Conservation (phyloP, 2,797 vertebrate species). For the Parauchenoglanis punctatus region DNA sequence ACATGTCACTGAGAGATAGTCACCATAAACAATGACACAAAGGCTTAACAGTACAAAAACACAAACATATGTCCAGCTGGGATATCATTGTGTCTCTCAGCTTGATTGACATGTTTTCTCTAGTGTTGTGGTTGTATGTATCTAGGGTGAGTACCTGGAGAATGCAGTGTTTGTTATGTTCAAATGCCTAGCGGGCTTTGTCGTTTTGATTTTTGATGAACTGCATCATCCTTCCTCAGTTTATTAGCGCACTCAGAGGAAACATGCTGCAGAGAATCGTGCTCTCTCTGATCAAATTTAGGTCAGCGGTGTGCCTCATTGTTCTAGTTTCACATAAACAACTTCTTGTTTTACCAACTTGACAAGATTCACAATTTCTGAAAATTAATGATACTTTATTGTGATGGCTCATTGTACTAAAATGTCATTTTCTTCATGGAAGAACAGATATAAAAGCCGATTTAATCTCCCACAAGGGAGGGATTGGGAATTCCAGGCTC, state of each 20-base stretch:
- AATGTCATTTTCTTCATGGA: neutral
- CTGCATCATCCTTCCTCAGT: slow-evolving; percentile 17
- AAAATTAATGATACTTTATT: neutral
- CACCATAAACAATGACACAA: slow-evolving; percentile 32
- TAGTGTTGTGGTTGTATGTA: slow-evolving; percentile 3
- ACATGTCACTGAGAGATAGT: slow-evolving; percentile 12
- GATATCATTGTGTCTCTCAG: slow-evolving; percentile 37
- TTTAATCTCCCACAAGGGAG: neutral
- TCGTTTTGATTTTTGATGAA: slow-evolving; percentile 43
- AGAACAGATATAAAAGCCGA: neutral
- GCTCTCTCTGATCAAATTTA: neutral
- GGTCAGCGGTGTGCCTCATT: slow-evolving; percentile 14
- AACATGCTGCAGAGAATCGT: neutral
- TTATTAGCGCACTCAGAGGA: slow-evolving; percentile 20
- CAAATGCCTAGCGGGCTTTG: slow-evolving; percentile 34
- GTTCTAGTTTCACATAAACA: neutral
- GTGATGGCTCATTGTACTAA: neutral
- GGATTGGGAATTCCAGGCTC: slow-evolving; percentile 17
- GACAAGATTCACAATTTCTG: neutral
- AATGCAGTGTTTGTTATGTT: slow-evolving; percentile 42
- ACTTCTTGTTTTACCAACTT: neutral
- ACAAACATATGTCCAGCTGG: slow-evolving; percentile 29
- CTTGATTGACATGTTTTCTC: slow-evolving; percentile 40
- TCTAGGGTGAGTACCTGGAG: slow-evolving; percentile 42
- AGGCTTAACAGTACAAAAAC: slow-evolving; percentile 7